A percentile compares a stretch with the other conserved stretches of the same genome.
phyloP scores from a whole-genome alignment of 1,140 invertebrate genomes.

The Drosophila mauritiana region DNA sequence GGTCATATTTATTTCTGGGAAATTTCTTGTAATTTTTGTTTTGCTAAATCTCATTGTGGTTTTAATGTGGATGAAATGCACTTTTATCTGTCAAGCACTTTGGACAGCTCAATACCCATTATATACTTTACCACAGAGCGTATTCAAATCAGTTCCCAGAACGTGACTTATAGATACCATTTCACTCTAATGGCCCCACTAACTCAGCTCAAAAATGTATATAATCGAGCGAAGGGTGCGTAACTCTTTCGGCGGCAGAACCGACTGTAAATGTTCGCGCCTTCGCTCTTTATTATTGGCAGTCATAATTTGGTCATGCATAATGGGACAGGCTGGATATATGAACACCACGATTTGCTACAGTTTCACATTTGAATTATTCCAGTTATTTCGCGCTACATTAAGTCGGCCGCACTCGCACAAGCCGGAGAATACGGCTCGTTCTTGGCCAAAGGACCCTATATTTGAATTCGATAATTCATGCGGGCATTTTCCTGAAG shows the following conservation, averaged over 20 bases:
- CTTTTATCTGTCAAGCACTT: neutral
- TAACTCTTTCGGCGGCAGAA: conserved; percentile 22
- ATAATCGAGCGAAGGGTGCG: conserved; percentile 5
- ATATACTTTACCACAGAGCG: neutral
- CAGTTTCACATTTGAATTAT: conserved; percentile 56
- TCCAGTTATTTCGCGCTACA: conserved; percentile 74
- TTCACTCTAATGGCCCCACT: conserved; percentile 26
- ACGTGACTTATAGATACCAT: conserved; percentile 36
- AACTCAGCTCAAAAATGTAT: conserved; percentile 34
- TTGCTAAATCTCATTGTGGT: neutral
- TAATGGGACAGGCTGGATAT: conserved; percentile 45
- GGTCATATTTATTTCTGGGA: too few species aligned
- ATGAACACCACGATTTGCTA: conserved; percentile 31
- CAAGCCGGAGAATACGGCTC: conserved; percentile 5
- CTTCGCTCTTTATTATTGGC: conserved; percentile 52
- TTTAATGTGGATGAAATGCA: neutral
- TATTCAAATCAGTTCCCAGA: neutral
- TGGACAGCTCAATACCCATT: neutral
- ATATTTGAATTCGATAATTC: conserved; percentile 63
- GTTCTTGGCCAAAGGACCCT: conserved; percentile 27
- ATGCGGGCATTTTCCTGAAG: conserved; percentile 40
- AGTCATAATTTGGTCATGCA: conserved; percentile 57
- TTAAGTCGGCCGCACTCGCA: conserved; percentile 39
- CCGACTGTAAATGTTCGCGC: conserved; percentile 54
- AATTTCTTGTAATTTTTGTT: neutral